phyloP scores from a whole-genome alignment of 2,113 vertebrate genomes.

The Telmatochromis sp. region DNA sequence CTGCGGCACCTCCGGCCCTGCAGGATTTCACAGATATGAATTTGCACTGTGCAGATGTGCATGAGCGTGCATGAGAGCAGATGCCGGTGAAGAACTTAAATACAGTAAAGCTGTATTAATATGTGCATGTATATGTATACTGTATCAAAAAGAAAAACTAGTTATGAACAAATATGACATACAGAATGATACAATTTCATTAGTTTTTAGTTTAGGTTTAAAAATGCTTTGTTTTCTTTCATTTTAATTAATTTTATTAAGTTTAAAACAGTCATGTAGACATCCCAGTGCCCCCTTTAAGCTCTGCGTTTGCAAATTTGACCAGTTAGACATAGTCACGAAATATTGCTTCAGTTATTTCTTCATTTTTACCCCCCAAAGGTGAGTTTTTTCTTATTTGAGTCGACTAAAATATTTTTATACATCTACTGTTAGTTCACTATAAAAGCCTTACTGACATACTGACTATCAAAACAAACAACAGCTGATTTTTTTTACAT shows the following conservation, averaged over 20 bases:
- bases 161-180: background rate
- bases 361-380: background rate
- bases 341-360: background rate
- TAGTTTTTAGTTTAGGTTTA: background rate
- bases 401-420: background rate
- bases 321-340: background rate
- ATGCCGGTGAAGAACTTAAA: background rate
- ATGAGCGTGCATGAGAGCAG: background rate
- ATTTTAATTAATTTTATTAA: background rate
- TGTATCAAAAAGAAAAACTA: background rate
- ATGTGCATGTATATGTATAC: background rate
- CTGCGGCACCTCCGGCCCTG: background rate
- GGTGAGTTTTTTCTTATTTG: background rate
- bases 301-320: background rate
- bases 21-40: background rate
- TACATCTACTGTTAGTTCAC: background rate
- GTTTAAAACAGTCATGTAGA: background rate
- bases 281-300: background rate
- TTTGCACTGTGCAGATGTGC: background rate
- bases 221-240: background rate
- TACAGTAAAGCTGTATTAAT: background rate
- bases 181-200: background rate
- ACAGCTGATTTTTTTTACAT: background rate
- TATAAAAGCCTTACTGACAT: background rate
- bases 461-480: rapidly evolving